Percentiles rank a stretch among this genome's conserved stretches.
phyloP scores from a whole-genome alignment of 2,113 vertebrate genomes.

The Anser cygnoides region DNA sequence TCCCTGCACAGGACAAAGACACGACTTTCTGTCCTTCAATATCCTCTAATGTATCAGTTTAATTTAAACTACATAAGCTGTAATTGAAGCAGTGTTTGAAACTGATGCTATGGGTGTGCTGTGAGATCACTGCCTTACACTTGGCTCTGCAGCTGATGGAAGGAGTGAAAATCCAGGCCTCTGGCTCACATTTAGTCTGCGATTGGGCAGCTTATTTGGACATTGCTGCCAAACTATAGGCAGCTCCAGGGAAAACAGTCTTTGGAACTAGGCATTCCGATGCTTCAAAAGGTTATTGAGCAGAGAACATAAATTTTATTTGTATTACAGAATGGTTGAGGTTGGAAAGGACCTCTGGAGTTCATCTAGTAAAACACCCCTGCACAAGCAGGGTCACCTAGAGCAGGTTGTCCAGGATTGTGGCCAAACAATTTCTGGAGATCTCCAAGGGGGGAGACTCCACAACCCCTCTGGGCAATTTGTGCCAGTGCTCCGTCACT shows the following conservation, averaged over 20 bases:
- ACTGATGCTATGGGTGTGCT: background rate
- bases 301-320: background rate
- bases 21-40: background rate
- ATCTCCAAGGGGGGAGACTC: background rate
- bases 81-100: background rate
- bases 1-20: background rate
- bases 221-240: background rate
- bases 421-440: background rate
- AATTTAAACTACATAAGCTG: background rate
- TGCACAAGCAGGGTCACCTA: background rate
- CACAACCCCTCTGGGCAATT: background rate
- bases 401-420: background rate
- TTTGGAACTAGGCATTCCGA: background rate
- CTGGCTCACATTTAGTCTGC: background rate
- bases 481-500: background rate
- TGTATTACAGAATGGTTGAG: background rate
- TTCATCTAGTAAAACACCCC: background rate
- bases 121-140: background rate
- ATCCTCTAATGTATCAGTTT: background rate
- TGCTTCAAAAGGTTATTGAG: background rate
- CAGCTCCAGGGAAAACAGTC: background rate
- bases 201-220: background rate
- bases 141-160: background rate
- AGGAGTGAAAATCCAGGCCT: background rate
- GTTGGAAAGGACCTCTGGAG: background rate